These are phyloP conservation scores for Gallinago media DNA, from an alignment of 2,113 vertebrate species.

Conservation along the genomic window DNA sequence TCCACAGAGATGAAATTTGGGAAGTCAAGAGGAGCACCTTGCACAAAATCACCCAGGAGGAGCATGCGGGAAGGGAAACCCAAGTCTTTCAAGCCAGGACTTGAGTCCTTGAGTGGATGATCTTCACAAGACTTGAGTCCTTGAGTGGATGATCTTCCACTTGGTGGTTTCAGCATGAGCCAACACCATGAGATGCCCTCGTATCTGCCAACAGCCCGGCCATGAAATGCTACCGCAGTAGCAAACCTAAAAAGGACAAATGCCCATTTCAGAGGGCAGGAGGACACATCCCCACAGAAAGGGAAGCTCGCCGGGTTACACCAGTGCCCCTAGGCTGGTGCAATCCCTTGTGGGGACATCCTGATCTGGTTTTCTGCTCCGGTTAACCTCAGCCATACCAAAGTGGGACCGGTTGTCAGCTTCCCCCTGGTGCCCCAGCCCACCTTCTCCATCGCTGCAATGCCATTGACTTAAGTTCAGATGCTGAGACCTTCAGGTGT, in stretches of 20 bases:
- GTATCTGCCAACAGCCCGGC: neutral
- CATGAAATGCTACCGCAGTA: accelerated
- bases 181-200: accelerated
- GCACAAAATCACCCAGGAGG: accelerated
- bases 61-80: accelerated
- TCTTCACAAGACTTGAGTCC: accelerated
- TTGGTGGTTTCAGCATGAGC: neutral
- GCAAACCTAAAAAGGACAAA: neutral
- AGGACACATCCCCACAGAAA: neutral
- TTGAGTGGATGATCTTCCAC: accelerated
- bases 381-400: neutral
- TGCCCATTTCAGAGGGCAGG: neutral
- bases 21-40: neutral
- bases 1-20: neutral
- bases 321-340: neutral
- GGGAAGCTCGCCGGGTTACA: neutral
- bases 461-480: neutral
- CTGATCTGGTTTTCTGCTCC: neutral
- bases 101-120: neutral
- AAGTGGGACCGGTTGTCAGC: neutral
- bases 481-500: too few species aligned
- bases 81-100: neutral
- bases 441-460: neutral
- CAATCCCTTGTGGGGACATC: neutral
- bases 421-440: neutral